These are phyloP conservation scores for Strigamia crassipes DNA, from an alignment of 2,888 invertebrate genomes.

Conservation along the genomic window DNA sequence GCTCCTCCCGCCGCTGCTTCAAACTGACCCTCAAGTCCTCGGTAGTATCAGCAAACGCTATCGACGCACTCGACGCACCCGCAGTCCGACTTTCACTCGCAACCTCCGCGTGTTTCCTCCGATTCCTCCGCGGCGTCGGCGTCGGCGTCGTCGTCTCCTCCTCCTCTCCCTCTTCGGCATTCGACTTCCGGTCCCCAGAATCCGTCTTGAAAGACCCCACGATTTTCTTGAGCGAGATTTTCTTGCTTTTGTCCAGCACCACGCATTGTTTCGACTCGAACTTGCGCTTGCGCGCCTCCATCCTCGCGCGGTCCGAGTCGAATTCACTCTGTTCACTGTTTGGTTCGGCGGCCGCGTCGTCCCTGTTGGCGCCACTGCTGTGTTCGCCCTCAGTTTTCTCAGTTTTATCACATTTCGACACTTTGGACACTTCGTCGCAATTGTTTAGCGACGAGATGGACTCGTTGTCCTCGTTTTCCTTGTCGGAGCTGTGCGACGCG, in stretches of 20 bases:
- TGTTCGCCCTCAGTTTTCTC: neutral
- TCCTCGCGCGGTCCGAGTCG: neutral
- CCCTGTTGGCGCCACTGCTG: neutral
- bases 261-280: neutral
- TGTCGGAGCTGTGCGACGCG: slow-evolving; percentile 14
- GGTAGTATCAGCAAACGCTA: neutral
- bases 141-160: no score
- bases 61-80: neutral
- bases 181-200: neutral
- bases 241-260: neutral
- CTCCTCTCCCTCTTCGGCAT: neutral
- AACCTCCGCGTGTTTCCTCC: no score
- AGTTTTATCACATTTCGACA: neutral
- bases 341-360: neutral
- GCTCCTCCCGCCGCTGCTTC: neutral
- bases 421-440: neutral
- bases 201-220: neutral
- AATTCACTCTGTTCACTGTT: no score
- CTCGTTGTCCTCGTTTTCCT: slow-evolving; percentile 34
- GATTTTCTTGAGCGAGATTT: neutral
- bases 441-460: neutral
- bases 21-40: neutral
- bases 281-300: slow-evolving; percentile 28
- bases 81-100: neutral
- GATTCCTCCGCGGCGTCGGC: neutral